Conservation (phyloP, 2,113 vertebrate species). For the Gasterosteus nipponicus region DNA sequence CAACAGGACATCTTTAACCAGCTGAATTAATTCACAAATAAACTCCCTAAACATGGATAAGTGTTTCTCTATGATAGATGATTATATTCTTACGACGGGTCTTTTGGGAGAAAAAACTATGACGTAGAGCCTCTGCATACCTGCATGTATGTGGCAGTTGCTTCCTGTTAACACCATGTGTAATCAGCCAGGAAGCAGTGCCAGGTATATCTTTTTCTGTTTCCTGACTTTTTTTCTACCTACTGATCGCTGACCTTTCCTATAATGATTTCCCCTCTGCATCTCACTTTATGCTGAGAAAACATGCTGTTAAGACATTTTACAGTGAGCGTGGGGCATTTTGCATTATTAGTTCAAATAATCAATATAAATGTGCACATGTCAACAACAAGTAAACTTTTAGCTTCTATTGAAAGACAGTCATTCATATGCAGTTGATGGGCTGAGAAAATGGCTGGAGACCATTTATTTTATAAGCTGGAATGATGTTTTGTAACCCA, state of each 20-base stretch:
- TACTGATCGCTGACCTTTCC: slow-evolving; percentile 49
- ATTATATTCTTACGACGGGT: slow-evolving; percentile 9
- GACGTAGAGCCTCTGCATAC: slow-evolving; percentile 37
- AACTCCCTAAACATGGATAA: slow-evolving; percentile 17
- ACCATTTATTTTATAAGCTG: neutral
- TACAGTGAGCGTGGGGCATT: neutral
- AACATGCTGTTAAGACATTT: slow-evolving; percentile 12
- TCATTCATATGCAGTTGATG: neutral
- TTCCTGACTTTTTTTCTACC: slow-evolving; percentile 69
- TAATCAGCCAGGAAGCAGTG: slow-evolving; percentile 78
- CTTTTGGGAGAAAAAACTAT: slow-evolving; percentile 38
- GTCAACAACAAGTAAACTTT: neutral
- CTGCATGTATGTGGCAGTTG: slow-evolving; percentile 16
- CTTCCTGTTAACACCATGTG: slow-evolving; percentile 26
- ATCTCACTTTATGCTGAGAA: slow-evolving; percentile 16
- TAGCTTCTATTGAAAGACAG: neutral
- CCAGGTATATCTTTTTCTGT: slow-evolving; percentile 57
- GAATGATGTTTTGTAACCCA: neutral
- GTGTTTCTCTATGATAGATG: slow-evolving; percentile 7
- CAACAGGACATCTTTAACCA: slow-evolving; percentile 30
- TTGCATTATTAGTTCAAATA: neutral
- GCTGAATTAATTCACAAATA: slow-evolving; percentile 27
- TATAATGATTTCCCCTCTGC: slow-evolving; percentile 31
- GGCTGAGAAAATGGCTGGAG: neutral
- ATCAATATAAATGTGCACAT: neutral